A percentile compares a stretch with the other conserved stretches of the same genome.
Conservation (phyloP, 2,888 invertebrate species). For the Drosophila macrospina region DNA sequence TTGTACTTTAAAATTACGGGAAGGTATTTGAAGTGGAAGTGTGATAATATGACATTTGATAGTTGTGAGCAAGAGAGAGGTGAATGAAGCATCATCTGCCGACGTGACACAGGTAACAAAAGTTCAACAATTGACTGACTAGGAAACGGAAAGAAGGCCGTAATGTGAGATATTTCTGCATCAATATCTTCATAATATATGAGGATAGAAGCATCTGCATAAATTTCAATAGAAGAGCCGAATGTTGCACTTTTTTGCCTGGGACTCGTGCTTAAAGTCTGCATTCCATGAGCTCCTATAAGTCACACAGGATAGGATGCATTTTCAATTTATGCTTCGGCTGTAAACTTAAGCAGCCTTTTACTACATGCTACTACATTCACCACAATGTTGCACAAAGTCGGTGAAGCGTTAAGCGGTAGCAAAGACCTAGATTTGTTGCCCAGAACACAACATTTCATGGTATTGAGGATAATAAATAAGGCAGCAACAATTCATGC, state of each 20-base stretch:
- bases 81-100: not conserved
- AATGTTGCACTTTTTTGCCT: not conserved
- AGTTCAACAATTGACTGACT: not conserved
- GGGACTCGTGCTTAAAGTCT: not conserved
- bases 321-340: conserved; percentile 39
- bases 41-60: conserved; percentile 18
- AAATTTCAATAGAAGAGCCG: not conserved
- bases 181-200: not conserved
- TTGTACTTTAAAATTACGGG: conserved; percentile 21
- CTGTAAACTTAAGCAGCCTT: conserved; percentile 36
- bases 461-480: conserved; percentile 25
- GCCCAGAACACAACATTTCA: conserved; percentile 1
- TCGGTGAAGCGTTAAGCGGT: conserved; percentile 19
- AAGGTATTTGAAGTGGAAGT: conserved; percentile 23
- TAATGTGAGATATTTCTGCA: not conserved
- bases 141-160: not conserved
- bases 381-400: conserved; percentile 42
- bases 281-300: not conserved
- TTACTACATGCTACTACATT: conserved; percentile 18
- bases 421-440: conserved; percentile 9
- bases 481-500: not conserved
- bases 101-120: not conserved
- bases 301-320: conserved; percentile 5
- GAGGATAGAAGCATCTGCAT: not conserved
- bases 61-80: too few relatives aligned